Evolutionary conservation across 2,797 vertebrate species (phyloP).

Genomic region (Apogon hyalosoma): DNA sequence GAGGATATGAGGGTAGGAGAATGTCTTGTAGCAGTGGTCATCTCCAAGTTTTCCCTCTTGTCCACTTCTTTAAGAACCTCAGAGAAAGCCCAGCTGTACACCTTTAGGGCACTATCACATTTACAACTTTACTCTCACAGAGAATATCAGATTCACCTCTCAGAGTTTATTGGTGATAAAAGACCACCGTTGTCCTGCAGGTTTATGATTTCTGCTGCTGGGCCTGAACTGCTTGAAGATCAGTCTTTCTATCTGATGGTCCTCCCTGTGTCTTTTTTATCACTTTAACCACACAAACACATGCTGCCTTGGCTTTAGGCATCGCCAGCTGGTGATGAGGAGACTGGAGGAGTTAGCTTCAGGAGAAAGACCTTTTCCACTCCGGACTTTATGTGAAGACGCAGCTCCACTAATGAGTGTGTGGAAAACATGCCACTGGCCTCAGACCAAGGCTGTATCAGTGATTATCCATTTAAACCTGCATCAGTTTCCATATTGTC

Average conservation of each 20-base stretch:
- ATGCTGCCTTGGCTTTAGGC: constrained; percentile 27
- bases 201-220: constrained; percentile 48
- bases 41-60: constrained; percentile 28
- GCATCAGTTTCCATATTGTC: background rate
- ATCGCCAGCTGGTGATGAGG: constrained; percentile 36
- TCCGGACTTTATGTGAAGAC: constrained; percentile 36
- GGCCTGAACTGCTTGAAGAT: constrained; percentile 14
- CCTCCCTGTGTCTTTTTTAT: constrained; percentile 8
- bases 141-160: constrained; percentile 46
- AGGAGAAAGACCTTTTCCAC: constrained; percentile 33
- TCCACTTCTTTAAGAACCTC: background rate
- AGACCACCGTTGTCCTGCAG: constrained; percentile 37
- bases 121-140: constrained; percentile 39
- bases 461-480: constrained; percentile 3
- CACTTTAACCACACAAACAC: constrained; percentile 9
- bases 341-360: constrained; percentile 3
- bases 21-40: background rate
- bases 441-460: background rate
- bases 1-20: background rate
- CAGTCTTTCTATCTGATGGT: background rate
- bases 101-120: constrained; percentile 39
- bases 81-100: constrained; percentile 44
- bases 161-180: constrained; percentile 48
- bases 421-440: constrained; percentile 13
- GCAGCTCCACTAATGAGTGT: constrained; percentile 34